These are phyloP conservation scores for Heliconius congener DNA, from an alignment of 1,140 invertebrate genomes.

Conservation along the genomic window DNA sequence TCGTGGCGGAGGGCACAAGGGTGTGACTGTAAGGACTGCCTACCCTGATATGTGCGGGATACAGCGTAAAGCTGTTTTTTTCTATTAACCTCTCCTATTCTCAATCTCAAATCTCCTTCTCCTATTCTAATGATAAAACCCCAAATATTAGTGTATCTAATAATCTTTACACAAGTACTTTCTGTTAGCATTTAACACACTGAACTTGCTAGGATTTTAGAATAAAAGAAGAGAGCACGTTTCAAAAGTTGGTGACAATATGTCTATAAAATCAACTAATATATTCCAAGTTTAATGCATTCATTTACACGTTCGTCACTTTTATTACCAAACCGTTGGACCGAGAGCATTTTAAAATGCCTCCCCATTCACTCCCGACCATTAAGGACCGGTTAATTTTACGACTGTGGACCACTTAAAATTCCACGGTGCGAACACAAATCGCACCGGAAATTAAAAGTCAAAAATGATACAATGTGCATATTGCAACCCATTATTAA, in stretches of 20 bases:
- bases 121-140: too few species aligned
- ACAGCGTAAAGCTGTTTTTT: too few species aligned
- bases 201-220: not conserved
- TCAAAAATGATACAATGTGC: conserved; percentile 55
- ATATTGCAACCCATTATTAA: conserved; percentile 56
- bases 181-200: too few species aligned
- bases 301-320: conserved; percentile 28
- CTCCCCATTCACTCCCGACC: conserved; percentile 55
- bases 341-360: conserved; percentile 52
- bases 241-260: conserved; percentile 17
- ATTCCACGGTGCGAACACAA: conserved; percentile 62
- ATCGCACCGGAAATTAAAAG: conserved; percentile 67
- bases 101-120: too few species aligned
- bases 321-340: conserved; percentile 24
- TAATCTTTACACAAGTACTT: too few species aligned
- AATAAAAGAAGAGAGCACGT: not conserved
- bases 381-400: conserved; percentile 72
- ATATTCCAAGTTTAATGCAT: conserved; percentile 14
- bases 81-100: too few species aligned
- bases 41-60: too few species aligned
- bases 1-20: too few species aligned
- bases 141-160: too few species aligned
- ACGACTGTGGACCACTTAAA: conserved; percentile 72
- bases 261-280: conserved; percentile 24
- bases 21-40: too few species aligned